Conservation (phyloP, 2,113 vertebrate species). For the Pedetes capensis region DNA sequence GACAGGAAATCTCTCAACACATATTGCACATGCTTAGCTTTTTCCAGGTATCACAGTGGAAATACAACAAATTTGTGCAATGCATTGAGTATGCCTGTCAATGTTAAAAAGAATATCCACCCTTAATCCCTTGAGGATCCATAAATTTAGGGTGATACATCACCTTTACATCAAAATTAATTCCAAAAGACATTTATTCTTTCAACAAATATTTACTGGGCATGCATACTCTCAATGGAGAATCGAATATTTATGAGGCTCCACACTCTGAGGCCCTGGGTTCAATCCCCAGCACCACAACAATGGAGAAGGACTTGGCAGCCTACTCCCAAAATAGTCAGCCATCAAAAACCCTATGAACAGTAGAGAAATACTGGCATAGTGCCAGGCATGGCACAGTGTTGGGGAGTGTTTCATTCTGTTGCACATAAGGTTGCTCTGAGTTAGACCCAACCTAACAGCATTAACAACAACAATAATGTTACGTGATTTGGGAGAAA, state of each 20-base stretch:
- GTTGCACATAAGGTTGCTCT: too few relatives aligned
- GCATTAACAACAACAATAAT: too few relatives aligned
- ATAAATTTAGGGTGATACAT: background rate
- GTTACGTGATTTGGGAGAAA: background rate
- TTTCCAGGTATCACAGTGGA: background rate
- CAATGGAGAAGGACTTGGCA: too few relatives aligned
- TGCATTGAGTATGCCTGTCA: background rate
- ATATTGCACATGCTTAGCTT: background rate
- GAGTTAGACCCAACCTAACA: too few relatives aligned
- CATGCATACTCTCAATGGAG: background rate
- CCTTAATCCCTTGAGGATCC: background rate
- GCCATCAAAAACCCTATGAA: too few relatives aligned
- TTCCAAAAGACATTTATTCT: background rate
- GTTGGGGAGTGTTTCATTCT: too few relatives aligned
- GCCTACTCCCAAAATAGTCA: too few relatives aligned
- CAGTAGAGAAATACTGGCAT: too few relatives aligned
- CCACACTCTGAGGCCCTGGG: too few relatives aligned
- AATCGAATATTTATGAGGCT: too few relatives aligned
- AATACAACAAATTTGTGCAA: background rate
- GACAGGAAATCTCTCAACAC: background rate
- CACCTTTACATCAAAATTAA: background rate
- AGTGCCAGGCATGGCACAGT: too few relatives aligned
- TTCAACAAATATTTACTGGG: background rate
- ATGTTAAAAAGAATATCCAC: background rate
- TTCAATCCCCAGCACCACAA: too few relatives aligned